Evolutionary conservation across 1,140 invertebrate genomes (phyloP).

Genomic region (Cyphomyrmex costatus): DNA sequence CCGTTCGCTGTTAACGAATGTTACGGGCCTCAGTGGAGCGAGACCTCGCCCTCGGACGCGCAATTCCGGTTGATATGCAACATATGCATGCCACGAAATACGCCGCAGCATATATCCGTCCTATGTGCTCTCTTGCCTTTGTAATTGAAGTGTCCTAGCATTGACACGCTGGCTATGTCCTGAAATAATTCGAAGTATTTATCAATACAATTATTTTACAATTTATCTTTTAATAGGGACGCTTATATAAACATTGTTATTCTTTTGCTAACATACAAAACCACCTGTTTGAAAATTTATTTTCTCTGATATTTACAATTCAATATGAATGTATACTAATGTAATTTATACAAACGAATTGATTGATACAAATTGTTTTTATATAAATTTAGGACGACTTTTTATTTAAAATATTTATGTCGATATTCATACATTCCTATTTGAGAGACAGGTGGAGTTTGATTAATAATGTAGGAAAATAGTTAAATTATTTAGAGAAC

Average conservation of each 20-base stretch:
- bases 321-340: background rate
- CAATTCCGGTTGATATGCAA: constrained; percentile 57
- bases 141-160: constrained; percentile 45
- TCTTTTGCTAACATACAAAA: background rate
- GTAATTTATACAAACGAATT: background rate
- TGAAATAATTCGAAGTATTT: constrained; percentile 15
- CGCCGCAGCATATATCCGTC: constrained; percentile 15
- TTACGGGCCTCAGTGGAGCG: constrained; percentile 30
- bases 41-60: constrained; percentile 40
- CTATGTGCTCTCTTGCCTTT: constrained; percentile 27
- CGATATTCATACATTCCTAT: background rate
- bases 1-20: constrained; percentile 43
- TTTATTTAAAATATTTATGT: too few species aligned
- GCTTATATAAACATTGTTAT: background rate
- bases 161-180: background rate
- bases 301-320: background rate
- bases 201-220: background rate
- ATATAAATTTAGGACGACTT: background rate
- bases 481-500: constrained; percentile 9
- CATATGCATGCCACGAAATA: constrained; percentile 47
- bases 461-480: background rate
- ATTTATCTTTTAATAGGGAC: background rate
- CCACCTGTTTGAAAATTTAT: constrained; percentile 11
- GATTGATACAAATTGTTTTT: background rate
- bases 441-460: background rate